phyloP scores from a whole-genome alignment of 2,797 vertebrate species.

The Otolemur crassicaudatus region DNA sequence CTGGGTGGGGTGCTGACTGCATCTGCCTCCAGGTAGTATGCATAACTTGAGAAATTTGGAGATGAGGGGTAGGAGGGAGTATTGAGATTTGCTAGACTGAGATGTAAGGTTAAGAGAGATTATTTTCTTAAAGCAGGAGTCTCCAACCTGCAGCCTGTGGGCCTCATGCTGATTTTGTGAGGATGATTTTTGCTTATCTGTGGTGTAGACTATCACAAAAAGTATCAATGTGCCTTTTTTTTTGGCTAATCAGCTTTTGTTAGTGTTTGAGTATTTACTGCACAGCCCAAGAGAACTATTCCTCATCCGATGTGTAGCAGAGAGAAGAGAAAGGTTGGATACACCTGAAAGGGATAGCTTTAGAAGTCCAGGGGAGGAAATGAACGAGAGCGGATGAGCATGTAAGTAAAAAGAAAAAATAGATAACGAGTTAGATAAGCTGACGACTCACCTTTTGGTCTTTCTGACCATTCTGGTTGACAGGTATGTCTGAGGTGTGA shows the following conservation, averaged over 20 bases:
- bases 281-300: no score
- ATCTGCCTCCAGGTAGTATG: background rate
- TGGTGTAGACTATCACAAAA: no score
- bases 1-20: background rate
- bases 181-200: no score
- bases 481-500: background rate
- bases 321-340: no score
- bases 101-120: background rate
- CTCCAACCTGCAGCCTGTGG: no score
- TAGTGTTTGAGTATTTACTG: no score
- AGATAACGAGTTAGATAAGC: background rate
- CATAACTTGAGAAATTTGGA: background rate
- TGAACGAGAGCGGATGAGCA: background rate
- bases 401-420: background rate
- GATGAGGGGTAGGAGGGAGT: background rate
- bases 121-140: constrained; percentile 21
- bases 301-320: no score
- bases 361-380: background rate
- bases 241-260: no score
- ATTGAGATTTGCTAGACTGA: background rate
- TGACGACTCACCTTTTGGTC: background rate
- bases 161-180: no score
- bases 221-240: no score
- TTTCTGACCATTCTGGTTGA: background rate
- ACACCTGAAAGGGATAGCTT: no score